Conservation (phyloP, 2,797 vertebrate genomes). For the Neosilurus hyrtlii region DNA sequence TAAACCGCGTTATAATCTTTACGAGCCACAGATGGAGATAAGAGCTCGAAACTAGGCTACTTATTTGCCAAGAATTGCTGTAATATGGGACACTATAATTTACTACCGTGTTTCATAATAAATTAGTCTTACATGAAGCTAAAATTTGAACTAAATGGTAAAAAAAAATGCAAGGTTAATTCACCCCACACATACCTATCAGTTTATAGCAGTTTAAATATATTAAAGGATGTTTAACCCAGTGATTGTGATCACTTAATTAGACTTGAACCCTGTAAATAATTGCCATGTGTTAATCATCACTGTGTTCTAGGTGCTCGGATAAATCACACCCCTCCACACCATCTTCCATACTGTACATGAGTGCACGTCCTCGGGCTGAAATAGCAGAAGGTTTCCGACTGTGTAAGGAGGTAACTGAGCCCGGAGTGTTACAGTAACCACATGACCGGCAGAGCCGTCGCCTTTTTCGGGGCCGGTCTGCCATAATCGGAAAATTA, state of each 20-base stretch:
- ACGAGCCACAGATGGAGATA: too few relatives aligned
- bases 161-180: too few relatives aligned
- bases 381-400: conserved; percentile 5
- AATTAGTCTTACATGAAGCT: too few relatives aligned
- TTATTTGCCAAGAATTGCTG: too few relatives aligned
- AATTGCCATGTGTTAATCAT: not conserved
- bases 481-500: conserved; percentile 23
- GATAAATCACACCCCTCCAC: not conserved
- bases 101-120: too few relatives aligned
- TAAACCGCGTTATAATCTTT: too few relatives aligned
- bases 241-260: not conserved
- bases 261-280: not conserved
- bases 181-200: too few relatives aligned
- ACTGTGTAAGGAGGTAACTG: conserved; percentile 1
- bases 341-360: not conserved
- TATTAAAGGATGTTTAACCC: not conserved
- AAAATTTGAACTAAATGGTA: too few relatives aligned
- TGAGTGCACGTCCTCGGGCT: not conserved
- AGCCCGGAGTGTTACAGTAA: conserved; percentile 2
- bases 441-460: conserved; percentile 38
- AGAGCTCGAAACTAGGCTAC: too few relatives aligned
- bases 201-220: not conserved
- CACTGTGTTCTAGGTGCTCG: not conserved
- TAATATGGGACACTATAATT: too few relatives aligned
- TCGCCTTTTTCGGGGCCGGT: not conserved